These are phyloP conservation scores for Meloidogyne chitwoodi DNA, from an alignment of 1,140 invertebrate species.

Conservation along the genomic window DNA sequence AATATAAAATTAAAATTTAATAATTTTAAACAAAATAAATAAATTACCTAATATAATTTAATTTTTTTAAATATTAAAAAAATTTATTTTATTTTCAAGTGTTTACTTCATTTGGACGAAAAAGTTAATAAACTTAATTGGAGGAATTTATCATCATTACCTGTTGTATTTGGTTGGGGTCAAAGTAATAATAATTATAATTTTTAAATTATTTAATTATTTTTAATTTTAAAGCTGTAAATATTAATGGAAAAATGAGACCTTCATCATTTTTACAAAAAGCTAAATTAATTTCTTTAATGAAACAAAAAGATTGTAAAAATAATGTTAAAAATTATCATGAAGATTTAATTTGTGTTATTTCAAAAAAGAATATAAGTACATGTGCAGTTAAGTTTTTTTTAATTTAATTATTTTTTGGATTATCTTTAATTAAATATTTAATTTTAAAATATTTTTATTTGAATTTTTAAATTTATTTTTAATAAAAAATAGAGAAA, in stretches of 20 bases:
- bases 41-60: too few species aligned
- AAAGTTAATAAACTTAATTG: not conserved
- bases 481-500: too few species aligned
- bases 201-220: not conserved
- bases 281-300: not conserved
- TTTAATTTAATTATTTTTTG: too few species aligned
- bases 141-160: not conserved
- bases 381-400: not conserved
- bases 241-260: not conserved
- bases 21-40: too few species aligned
- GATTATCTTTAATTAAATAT: too few species aligned
- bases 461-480: too few species aligned
- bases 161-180: not conserved
- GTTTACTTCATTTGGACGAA: not conserved
- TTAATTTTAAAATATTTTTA: too few species aligned
- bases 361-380: not conserved
- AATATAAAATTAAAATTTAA: not conserved
- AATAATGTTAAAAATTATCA: not conserved
- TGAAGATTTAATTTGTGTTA: not conserved
- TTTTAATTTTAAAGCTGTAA: not conserved
- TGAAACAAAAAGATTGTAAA: not conserved
- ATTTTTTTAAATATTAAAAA: not conserved
- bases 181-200: not conserved
- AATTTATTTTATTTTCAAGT: not conserved
- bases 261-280: not conserved